Percentiles rank a stretch among this genome's conserved stretches.
Evolutionary conservation across 2,113 vertebrate species (phyloP).

Genomic region (Pterocles burchelli): DNA sequence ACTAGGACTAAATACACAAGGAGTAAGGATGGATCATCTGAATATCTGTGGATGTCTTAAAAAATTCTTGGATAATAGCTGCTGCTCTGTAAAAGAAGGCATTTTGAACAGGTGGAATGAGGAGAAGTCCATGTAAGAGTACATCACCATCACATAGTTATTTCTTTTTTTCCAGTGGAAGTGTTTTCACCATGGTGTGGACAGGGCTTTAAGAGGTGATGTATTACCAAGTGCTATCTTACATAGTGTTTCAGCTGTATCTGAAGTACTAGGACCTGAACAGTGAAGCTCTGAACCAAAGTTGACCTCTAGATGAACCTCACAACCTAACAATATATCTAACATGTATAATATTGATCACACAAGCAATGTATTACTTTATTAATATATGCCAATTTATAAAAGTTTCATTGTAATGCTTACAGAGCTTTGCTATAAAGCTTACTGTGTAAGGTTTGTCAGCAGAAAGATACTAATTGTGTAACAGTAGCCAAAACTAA

Average conservation of each 20-base stretch:
- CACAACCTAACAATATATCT: no score
- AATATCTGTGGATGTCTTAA: not conserved
- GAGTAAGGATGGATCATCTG: not conserved
- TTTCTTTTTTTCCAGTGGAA: not conserved
- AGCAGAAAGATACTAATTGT: no score
- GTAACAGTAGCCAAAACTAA: no score
- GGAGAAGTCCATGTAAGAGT: not conserved
- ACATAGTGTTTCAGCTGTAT: not conserved
- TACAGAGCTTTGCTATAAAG: no score
- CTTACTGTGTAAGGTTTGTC: no score
- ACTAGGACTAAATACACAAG: not conserved
- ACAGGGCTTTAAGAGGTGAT: not conserved
- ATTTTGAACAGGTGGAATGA: not conserved
- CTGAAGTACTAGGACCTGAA: no score
- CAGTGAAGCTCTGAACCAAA: no score
- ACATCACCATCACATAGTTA: not conserved
- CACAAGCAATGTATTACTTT: no score
- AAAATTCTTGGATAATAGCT: not conserved
- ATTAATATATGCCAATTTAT: no score
- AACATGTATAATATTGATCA: no score
- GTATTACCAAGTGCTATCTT: not conserved
- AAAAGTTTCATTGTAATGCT: no score
- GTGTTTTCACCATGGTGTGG: fast-evolving
- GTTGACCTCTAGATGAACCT: no score
- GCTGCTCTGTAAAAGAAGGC: not conserved